Evolutionary conservation across 2,888 invertebrate species (phyloP).

Genomic region (Drosophila maculinotata): DNA sequence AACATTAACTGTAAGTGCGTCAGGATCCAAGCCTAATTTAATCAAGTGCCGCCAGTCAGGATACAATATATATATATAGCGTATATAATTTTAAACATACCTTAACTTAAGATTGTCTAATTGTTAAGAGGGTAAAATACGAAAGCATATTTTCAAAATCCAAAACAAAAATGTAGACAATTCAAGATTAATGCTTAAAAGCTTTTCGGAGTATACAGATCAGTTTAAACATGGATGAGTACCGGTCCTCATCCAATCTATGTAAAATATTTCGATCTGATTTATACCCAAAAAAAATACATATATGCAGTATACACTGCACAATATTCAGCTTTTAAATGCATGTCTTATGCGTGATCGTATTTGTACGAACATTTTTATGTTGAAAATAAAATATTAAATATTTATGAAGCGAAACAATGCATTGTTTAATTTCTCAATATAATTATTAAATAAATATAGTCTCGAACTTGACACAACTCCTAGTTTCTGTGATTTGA

Average conservation of each 20-base stretch:
- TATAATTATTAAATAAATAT: too few relatives aligned
- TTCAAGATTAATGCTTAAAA: conserved; percentile 34
- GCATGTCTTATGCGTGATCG: conserved; percentile 46
- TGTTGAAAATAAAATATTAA: conserved; percentile 54
- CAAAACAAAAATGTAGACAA: conserved; percentile 26
- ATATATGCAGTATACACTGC: conserved; percentile 21
- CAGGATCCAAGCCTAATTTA: conserved; percentile 42
- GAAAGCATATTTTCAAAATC: conserved; percentile 35
- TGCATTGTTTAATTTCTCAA: not conserved
- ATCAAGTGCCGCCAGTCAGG: conserved; percentile 39
- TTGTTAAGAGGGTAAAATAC: conserved; percentile 36
- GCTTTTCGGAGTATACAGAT: conserved; percentile 25
- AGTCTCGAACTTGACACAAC: too few relatives aligned
- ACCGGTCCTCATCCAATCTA: conserved; percentile 10
- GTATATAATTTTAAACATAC: conserved; percentile 23
- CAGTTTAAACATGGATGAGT: conserved; percentile 19
- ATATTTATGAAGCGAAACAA: conserved; percentile 46
- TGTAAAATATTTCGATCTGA: conserved; percentile 26
- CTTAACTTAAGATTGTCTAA: conserved; percentile 38
- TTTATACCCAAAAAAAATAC: conserved; percentile 12
- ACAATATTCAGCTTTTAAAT: conserved; percentile 39
- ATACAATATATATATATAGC: conserved; percentile 22
- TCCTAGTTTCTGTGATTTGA: too few relatives aligned
- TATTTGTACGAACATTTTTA: conserved; percentile 54
- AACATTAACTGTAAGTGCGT: conserved; percentile 35